Conservation (phyloP, 2,888 invertebrate species). For the Pollenia amentaria region DNA sequence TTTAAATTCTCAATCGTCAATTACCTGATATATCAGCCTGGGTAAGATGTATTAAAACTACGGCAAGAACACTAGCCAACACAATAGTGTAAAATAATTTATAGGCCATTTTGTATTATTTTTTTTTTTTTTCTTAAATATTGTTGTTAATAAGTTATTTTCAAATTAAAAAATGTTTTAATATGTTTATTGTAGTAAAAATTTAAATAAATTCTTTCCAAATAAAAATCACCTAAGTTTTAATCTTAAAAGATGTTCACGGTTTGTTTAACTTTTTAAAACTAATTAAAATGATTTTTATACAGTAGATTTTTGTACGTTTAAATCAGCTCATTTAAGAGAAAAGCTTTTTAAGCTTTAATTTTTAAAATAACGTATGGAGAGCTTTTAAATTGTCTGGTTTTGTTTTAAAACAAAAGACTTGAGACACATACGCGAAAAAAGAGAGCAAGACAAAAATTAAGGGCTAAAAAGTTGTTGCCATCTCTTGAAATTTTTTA, state of each 20-base stretch:
- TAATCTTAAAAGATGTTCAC: conserved; percentile 49
- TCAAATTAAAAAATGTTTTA: neutral
- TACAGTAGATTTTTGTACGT: conserved; percentile 60
- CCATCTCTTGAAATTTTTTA: neutral
- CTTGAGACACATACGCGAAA: conserved; percentile 66
- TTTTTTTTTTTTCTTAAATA: conserved; percentile 32
- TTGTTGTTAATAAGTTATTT: neutral
- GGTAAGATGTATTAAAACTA: conserved; percentile 52
- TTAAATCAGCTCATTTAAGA: neutral
- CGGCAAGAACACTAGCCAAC: conserved; percentile 54
- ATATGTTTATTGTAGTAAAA: conserved; percentile 24
- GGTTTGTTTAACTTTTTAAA: conserved; percentile 54
- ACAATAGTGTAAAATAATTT: conserved; percentile 51
- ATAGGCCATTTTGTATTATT: conserved; percentile 54
- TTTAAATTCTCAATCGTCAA: too few species aligned
- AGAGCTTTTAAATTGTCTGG: conserved; percentile 24
- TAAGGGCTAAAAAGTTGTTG: neutral
- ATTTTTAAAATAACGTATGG: conserved; percentile 14
- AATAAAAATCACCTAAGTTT: conserved; percentile 18
- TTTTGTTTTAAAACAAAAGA: conserved; percentile 68
- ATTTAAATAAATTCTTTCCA: neutral
- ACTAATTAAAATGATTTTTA: conserved; percentile 63
- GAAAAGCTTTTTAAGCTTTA: conserved; percentile 42
- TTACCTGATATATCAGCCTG: conserved; percentile 68
- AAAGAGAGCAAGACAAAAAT: neutral